Base-by-base conservation (phyloP, 2,113 vertebrate species). In the Grammomys surdaster region DNA sequence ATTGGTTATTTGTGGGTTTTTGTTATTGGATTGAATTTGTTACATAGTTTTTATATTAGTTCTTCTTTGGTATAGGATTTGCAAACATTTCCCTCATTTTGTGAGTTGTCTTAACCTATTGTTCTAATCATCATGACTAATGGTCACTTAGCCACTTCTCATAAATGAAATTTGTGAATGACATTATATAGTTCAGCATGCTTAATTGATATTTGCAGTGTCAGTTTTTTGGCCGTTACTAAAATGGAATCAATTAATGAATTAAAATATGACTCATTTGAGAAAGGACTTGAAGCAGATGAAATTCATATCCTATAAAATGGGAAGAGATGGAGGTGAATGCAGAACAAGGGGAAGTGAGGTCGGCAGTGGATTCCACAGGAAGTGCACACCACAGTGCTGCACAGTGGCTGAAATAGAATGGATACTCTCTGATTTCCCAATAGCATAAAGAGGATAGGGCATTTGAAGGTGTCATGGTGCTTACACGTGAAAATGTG, bases 191-290 rank as follows among this genome's bases (percentile, higher is more conserved):
- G 51, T 51, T 81, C 46, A 40, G 86, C 46, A 17, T 16, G 69
- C 75, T 58, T 82, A 92, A 73, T 67, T 43, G 60, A 56, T 72
- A 33, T 26, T 89, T 80, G 26, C 48, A 33, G 51, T 22, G 20
- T 67, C 73, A 51, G 60, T 58, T 95, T 96, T 95, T 77, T 73
- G 91, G 65, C 40, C 48, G 46, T 73, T 7, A 33, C 78, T 88
- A 70, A 89, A 93, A 81, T 81, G 73, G 72, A 91, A 69, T 76
- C 94, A 78, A 78, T 95, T 82, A 76, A 95, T 93, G 80, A 69
- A 89, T 72, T 94, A 89, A 91, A 87, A 93, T 54, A 88, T 46
- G 90, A 93, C 65, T 96, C 93, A 58, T 82, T 65, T 86, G 65
- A 72, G 43, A 89, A n/a, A 88, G 43, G 13, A 51, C 48, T 72